A percentile compares a stretch with the other conserved stretches of the same genome.
phyloP scores from a whole-genome alignment of 2,888 invertebrate genomes.

The Melieria crassipennis region DNA sequence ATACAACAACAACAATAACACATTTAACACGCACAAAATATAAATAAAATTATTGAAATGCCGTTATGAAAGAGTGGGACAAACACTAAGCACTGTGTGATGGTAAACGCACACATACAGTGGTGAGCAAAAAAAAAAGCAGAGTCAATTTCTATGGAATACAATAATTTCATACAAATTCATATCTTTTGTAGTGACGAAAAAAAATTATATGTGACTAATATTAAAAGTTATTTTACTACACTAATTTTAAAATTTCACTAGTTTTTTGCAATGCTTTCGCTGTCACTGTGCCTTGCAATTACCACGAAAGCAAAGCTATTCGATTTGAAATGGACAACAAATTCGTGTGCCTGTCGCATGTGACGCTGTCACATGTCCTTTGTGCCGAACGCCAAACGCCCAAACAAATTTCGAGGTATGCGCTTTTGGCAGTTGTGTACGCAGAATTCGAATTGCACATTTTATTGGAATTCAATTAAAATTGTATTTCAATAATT shows the following conservation, averaged over 20 bases:
- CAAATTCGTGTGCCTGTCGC: too few species aligned
- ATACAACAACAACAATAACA: slow-evolving; percentile 17
- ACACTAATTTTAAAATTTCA: too few species aligned
- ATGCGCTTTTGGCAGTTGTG: slow-evolving; percentile 10
- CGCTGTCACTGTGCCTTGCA: too few species aligned
- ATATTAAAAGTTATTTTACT: slow-evolving; percentile 5
- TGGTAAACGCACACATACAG: background rate
- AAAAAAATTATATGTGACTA: too few species aligned
- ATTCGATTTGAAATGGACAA: too few species aligned
- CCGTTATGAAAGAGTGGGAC: background rate
- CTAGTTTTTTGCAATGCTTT: too few species aligned
- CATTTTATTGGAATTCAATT: slow-evolving; percentile 62
- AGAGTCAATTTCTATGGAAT: too few species aligned
- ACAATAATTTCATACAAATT: too few species aligned
- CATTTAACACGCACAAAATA: background rate
- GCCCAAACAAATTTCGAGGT: background rate
- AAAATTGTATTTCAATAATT: slow-evolving; percentile 65
- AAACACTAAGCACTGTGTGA: too few species aligned
- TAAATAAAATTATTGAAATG: background rate
- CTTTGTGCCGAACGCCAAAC: background rate
- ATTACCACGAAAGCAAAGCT: too few species aligned
- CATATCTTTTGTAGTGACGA: too few species aligned
- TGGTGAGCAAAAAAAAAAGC: slow-evolving; percentile 5
- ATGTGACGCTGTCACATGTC: background rate
- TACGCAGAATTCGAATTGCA: slow-evolving; percentile 42